A percentile compares a stretch with the other conserved stretches of the same genome.
These are phyloP conservation scores for Laticauda laticaudata DNA, from an alignment of 2,113 vertebrate genomes.

Conservation along the genomic window DNA sequence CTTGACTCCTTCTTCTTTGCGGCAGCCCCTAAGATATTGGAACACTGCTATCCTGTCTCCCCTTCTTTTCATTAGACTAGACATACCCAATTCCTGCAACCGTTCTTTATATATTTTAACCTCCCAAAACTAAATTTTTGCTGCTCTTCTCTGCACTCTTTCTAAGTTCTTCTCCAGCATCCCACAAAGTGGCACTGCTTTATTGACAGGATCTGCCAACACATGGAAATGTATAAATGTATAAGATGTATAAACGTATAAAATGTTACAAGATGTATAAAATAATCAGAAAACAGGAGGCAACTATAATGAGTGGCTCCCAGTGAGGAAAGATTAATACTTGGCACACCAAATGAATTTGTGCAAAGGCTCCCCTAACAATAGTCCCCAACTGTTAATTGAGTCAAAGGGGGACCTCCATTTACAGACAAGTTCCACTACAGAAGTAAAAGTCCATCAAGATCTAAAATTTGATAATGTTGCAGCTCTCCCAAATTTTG, in stretches of 20 bases:
- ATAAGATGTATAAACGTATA: no score
- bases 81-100: no score
- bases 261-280: not conserved
- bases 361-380: not conserved
- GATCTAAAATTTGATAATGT: not conserved
- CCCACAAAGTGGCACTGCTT: not conserved
- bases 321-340: not conserved
- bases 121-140: no score
- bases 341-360: not conserved
- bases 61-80: no score
- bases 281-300: not conserved
- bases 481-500: not conserved
- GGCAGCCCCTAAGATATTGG: no score
- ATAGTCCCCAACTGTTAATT: not conserved
- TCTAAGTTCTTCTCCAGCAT: not conserved
- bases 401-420: not conserved
- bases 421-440: not conserved
- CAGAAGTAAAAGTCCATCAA: not conserved
- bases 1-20: no score
- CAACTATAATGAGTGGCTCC: not conserved
- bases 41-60: no score
- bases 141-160: no score
- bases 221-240: not conserved
- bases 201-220: not conserved
- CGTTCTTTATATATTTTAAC: no score